phyloP scores from a whole-genome alignment of 2,888 invertebrate species.

The Anarsia innoxiella region DNA sequence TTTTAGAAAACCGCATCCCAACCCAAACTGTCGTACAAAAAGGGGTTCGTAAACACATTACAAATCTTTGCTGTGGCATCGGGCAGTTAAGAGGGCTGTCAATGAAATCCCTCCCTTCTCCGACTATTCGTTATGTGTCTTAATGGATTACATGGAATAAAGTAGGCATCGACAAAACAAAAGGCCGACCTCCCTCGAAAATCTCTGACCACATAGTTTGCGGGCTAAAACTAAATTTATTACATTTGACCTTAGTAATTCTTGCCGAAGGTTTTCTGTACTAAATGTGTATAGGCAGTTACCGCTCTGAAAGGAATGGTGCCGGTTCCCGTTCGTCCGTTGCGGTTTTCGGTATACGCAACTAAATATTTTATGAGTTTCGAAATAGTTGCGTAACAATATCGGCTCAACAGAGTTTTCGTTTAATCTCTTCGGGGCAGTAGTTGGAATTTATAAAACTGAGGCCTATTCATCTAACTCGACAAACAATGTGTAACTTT shows the following conservation, averaged over 20 bases:
- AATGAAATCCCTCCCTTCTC: conserved; percentile 60
- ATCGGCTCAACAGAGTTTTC: conserved; percentile 32
- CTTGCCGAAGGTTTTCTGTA: conserved; percentile 65
- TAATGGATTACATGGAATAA: conserved; percentile 71
- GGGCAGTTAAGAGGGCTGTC: conserved; percentile 62
- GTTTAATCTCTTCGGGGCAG: conserved; percentile 42
- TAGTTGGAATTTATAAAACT: conserved; percentile 18
- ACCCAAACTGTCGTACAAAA: conserved; percentile 64
- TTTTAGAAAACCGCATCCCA: conserved; percentile 69
- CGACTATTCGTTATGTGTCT: conserved; percentile 65
- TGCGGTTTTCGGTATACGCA: conserved; percentile 57
- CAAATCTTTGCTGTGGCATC: conserved; percentile 60
- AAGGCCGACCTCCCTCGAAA: conserved; percentile 56
- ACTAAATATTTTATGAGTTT: conserved; percentile 68
- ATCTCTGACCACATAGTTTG: conserved; percentile 69
- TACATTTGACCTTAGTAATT: conserved; percentile 72
- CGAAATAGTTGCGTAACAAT: conserved; percentile 51
- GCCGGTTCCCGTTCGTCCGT: conserved; percentile 43
- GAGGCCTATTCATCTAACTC: conserved; percentile 1
- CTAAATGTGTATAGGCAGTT: conserved; percentile 60
- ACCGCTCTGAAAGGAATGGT: conserved; percentile 60
- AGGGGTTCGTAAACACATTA: conserved; percentile 64
- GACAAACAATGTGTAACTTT: background rate
- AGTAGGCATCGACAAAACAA: conserved; percentile 70
- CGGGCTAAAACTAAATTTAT: conserved; percentile 72